phyloP scores from a whole-genome alignment of 2,888 invertebrate genomes.

The Drosophila tanythrix region DNA sequence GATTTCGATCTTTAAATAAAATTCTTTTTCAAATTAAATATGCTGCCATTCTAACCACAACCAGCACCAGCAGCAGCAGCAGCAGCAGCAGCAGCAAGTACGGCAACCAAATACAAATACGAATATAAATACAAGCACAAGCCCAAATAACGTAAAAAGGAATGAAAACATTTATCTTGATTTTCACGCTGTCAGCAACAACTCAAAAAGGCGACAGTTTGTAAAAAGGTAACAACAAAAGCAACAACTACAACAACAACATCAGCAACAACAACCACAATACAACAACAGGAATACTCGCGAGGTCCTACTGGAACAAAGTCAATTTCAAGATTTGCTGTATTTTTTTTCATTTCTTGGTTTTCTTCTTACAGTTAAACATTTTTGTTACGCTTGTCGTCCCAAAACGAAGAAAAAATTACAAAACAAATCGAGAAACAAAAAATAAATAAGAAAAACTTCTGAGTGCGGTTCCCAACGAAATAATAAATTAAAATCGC shows the following conservation, averaged over 20 bases:
- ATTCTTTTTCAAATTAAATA: slow-evolving; percentile 42
- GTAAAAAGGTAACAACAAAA: slow-evolving; percentile 61
- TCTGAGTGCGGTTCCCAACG: slow-evolving; percentile 63
- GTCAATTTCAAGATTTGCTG: slow-evolving; percentile 68
- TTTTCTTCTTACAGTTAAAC: slow-evolving; percentile 65
- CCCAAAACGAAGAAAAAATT: slow-evolving; percentile 30
- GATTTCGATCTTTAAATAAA: slow-evolving; percentile 49
- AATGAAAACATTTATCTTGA: slow-evolving; percentile 76
- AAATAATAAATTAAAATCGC: slow-evolving; percentile 74
- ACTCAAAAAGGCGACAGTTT: slow-evolving; percentile 81
- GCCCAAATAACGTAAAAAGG: slow-evolving; percentile 26
- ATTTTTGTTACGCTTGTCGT: slow-evolving; percentile 66
- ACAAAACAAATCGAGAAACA: slow-evolving; percentile 46
- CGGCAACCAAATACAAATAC: neutral
- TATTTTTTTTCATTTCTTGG: slow-evolving; percentile 8
- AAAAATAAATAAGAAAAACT: slow-evolving; percentile 42
- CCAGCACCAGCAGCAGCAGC: neutral
- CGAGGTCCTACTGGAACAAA: slow-evolving; percentile 42
- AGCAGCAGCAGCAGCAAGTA: neutral
- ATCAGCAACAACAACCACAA: slow-evolving; percentile 30
- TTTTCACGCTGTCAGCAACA: slow-evolving; percentile 79
- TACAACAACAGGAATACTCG: slow-evolving; percentile 30
- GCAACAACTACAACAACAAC: slow-evolving; percentile 37
- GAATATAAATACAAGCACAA: slow-evolving; percentile 6
- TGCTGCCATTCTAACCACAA: slow-evolving; percentile 29